phyloP scores from a whole-genome alignment of 2,797 vertebrate species.

The Neosilurus hyrtlii region DNA sequence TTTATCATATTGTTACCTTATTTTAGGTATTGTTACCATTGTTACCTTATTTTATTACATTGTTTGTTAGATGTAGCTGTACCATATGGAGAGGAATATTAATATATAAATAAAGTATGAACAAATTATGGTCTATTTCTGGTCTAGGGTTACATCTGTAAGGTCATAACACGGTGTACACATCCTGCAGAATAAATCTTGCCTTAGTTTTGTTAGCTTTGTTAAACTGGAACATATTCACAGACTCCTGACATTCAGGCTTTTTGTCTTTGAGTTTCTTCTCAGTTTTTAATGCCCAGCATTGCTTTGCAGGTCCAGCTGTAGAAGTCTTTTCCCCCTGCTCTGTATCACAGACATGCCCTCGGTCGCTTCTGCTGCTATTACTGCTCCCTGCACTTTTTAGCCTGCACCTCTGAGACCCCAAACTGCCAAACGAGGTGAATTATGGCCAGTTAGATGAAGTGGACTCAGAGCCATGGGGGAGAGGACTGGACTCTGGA shows the following conservation, averaged over 20 bases:
- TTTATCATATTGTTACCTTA: not conserved
- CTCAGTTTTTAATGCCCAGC: slow-evolving; percentile 64
- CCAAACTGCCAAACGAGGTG: slow-evolving; percentile 80
- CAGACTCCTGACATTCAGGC: slow-evolving; percentile 7
- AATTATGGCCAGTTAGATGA: slow-evolving; percentile 81
- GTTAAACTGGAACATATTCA: not conserved
- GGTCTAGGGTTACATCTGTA: not conserved
- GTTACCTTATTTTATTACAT: no score
- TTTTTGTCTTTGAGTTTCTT: slow-evolving; percentile 49
- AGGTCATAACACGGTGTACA: not conserved
- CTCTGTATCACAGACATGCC: slow-evolving; percentile 71
- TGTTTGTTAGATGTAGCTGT: not conserved
- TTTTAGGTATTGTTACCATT: no score
- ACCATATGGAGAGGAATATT: not conserved
- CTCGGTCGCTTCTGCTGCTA: slow-evolving; percentile 72
- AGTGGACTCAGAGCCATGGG: slow-evolving; percentile 72
- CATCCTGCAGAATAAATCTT: not conserved
- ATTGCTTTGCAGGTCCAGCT: slow-evolving; percentile 67
- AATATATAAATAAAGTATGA: not conserved
- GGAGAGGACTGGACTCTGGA: slow-evolving; percentile 72
- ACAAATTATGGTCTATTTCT: not conserved
- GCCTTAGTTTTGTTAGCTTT: not conserved
- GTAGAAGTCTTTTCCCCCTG: slow-evolving; percentile 69
- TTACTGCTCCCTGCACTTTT: slow-evolving; percentile 76
- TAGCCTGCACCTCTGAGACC: slow-evolving; percentile 76